These are phyloP conservation scores for Rhyacophila evoluta DNA, from an alignment of 2,888 invertebrate species.

Conservation along the genomic window DNA sequence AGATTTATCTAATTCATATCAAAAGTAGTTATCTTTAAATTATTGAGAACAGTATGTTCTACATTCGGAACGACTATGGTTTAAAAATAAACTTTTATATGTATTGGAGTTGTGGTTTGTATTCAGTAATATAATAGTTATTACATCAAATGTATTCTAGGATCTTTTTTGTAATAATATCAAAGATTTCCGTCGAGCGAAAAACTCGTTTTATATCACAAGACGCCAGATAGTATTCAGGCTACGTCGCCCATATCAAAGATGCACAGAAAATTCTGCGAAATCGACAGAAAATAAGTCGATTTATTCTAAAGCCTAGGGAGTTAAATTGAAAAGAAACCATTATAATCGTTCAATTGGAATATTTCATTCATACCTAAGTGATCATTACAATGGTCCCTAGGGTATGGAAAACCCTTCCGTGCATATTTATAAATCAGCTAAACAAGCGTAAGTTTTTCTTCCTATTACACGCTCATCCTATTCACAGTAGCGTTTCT, in stretches of 20 bases:
- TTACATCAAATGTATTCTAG: too few relatives aligned
- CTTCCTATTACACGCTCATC: neutral
- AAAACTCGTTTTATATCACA: neutral
- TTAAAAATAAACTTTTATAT: too few relatives aligned
- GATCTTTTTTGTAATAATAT: neutral
- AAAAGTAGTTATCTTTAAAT: too few relatives aligned
- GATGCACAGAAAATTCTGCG: neutral
- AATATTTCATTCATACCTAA: conserved; percentile 15
- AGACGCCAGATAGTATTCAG: neutral
- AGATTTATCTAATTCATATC: too few relatives aligned
- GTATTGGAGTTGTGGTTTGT: too few relatives aligned
- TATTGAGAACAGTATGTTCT: too few relatives aligned
- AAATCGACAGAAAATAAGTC: neutral
- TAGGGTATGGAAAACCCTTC: neutral
- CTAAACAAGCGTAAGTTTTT: neutral
- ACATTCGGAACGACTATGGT: too few relatives aligned
- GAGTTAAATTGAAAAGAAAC: conserved; percentile 5
- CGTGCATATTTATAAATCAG: neutral
- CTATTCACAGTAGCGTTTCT: neutral
- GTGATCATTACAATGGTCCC: neutral
- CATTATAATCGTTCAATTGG: neutral
- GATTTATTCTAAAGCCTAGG: neutral
- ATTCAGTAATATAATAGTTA: neutral
- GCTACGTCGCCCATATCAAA: neutral
- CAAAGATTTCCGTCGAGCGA: neutral